phyloP scores from a whole-genome alignment of 2,888 invertebrate species.

The Pseudoips prasinana region DNA sequence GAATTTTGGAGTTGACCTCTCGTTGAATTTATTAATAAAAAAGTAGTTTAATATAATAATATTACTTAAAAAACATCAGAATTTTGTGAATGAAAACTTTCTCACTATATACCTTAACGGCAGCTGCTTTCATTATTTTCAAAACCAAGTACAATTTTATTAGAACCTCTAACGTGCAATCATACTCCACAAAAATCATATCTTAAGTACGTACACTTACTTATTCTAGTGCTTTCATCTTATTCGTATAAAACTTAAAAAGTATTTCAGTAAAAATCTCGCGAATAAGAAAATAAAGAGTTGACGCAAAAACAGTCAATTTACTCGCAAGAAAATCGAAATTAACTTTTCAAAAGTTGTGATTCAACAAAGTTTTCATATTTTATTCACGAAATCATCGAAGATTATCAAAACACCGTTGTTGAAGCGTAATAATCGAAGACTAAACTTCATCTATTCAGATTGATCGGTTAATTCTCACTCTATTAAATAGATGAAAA shows the following conservation, averaged over 20 bases:
- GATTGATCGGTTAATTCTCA: constrained; percentile 44
- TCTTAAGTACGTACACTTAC: constrained; percentile 14
- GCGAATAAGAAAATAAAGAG: constrained; percentile 10
- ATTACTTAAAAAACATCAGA: too few species aligned
- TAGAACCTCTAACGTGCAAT: background rate
- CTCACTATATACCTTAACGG: too few species aligned
- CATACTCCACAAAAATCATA: constrained; percentile 5
- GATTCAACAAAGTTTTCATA: constrained; percentile 15
- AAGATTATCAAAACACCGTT: constrained; percentile 17
- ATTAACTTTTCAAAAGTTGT: constrained; percentile 25
- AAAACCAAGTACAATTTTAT: constrained; percentile 1
- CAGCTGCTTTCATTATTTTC: too few species aligned
- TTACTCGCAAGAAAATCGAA: constrained; percentile 25
- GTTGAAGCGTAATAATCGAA: constrained; percentile 10
- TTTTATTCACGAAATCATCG: constrained; percentile 21
- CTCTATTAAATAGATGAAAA: constrained; percentile 46
- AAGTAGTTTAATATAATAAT: too few species aligned
- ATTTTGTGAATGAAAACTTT: too few species aligned
- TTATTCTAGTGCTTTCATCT: constrained; percentile 10
- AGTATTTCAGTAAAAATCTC: constrained; percentile 8
- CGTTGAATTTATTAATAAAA: too few species aligned
- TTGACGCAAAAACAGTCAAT: constrained; percentile 18
- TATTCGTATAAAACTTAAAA: constrained; percentile 14
- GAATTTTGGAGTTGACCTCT: too few species aligned
- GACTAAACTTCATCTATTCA: constrained; percentile 9